These are phyloP conservation scores for Xiphophorus hellerii DNA, from an alignment of 2,113 vertebrate genomes.

Conservation along the genomic window DNA sequence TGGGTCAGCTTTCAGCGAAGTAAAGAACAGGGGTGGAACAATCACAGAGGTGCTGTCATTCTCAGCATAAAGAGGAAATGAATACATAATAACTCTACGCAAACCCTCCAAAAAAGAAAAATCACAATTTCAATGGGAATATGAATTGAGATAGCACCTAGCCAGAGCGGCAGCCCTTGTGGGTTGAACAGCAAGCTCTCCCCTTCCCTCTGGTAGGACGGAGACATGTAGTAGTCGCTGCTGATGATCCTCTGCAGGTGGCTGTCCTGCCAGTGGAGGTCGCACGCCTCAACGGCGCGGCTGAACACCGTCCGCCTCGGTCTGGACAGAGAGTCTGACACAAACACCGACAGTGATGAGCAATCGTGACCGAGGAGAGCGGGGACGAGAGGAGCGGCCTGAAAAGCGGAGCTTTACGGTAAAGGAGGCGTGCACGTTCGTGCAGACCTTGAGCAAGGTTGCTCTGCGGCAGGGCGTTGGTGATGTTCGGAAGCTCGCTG, in stretches of 20 bases:
- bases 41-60: not conserved
- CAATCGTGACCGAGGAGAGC: too few species aligned
- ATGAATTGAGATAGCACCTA: constrained; percentile 78
- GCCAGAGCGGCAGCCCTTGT: constrained; percentile 95
- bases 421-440: not conserved
- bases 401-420: not conserved
- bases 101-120: not conserved
- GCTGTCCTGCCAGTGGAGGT: constrained; percentile 99
- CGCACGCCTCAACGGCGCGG: constrained; percentile 93
- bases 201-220: constrained; percentile 90
- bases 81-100: not conserved
- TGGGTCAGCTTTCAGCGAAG: constrained; percentile 31
- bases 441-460: constrained; percentile 89
- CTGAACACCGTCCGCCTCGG: constrained; percentile 95
- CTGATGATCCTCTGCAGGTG: constrained; percentile 98
- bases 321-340: constrained; percentile 89
- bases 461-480: constrained; percentile 94
- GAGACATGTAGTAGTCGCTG: constrained; percentile 93
- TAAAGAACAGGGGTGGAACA: constrained; percentile 25
- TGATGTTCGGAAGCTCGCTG: constrained; percentile 96
- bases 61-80: not conserved
- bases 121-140: not conserved
- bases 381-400: too few species aligned
- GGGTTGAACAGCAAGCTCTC: constrained; percentile 96
- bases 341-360: not conserved